A percentile compares a stretch with the other conserved stretches of the same genome.
These are phyloP conservation scores for Gymnoscopelus braueri DNA, from an alignment of 2,797 vertebrate genomes.

Conservation along the genomic window DNA sequence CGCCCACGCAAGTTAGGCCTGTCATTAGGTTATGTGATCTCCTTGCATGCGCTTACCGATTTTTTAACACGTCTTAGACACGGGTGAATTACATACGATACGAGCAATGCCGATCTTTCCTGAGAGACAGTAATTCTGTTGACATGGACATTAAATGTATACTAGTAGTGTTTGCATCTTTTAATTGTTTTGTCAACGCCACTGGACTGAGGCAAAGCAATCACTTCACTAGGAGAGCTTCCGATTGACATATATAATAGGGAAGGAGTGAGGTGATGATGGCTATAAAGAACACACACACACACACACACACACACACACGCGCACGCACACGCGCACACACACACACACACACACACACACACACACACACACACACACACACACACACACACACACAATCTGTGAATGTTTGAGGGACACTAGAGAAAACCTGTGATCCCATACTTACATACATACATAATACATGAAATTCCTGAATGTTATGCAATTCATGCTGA, in stretches of 20 bases:
- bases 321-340: neutral
- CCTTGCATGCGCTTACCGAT: slow-evolving; percentile 1
- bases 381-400: neutral
- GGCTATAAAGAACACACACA: slow-evolving; percentile 1
- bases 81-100: neutral
- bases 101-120: slow-evolving; percentile 1
- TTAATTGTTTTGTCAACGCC: slow-evolving; percentile 48
- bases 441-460: too few species aligned
- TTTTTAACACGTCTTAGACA: slow-evolving; percentile 18
- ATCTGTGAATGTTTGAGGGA: neutral
- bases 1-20: neutral
- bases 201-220: slow-evolving; percentile 27
- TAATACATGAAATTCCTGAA: too few species aligned
- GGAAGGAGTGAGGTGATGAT: slow-evolving; percentile 6
- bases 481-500: too few species aligned
- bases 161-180: slow-evolving; percentile 34
- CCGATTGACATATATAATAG: slow-evolving; percentile 27
- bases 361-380: neutral
- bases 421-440: too few species aligned
- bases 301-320: neutral
- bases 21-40: slow-evolving; percentile 2
- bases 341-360: neutral
- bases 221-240: slow-evolving; percentile 23
- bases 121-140: neutral
- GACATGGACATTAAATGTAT: slow-evolving; percentile 9